A percentile compares a stretch with the other conserved stretches of the same genome.
Conservation (phyloP, 2,888 invertebrate genomes). For the Oithona nana region DNA sequence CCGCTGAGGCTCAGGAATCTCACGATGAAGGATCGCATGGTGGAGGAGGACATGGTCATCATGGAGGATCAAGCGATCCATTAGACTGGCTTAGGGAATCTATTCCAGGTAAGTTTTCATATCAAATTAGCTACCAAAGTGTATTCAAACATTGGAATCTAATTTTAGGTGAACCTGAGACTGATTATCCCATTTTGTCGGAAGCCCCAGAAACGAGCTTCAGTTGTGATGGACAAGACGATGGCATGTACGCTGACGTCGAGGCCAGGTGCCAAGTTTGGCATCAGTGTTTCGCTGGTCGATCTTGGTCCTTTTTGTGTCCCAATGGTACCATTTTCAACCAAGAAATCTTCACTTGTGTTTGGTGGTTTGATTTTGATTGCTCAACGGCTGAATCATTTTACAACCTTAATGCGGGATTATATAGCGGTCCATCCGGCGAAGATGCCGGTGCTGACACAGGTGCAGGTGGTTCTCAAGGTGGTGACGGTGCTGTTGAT, state of each 20-base stretch:
- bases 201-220: slow-evolving; percentile 22
- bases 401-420: slow-evolving; percentile 30
- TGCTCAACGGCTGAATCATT: slow-evolving; percentile 34
- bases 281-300: slow-evolving; percentile 38
- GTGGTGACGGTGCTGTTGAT: not conserved
- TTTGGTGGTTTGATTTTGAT: slow-evolving; percentile 48
- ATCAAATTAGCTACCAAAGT: not conserved
- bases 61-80: slow-evolving; percentile 24
- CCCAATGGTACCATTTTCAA: slow-evolving; percentile 48
- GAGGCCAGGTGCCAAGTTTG: slow-evolving; percentile 46
- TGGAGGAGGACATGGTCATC: not conserved
- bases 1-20: not conserved
- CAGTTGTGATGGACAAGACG: slow-evolving; percentile 36
- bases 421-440: slow-evolving; percentile 20
- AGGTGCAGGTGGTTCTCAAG: not conserved
- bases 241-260: slow-evolving; percentile 44
- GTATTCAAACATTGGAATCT: not conserved
- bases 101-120: slow-evolving; percentile 34
- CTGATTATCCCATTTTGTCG: slow-evolving; percentile 42
- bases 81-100: slow-evolving; percentile 36
- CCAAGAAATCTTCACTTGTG: slow-evolving; percentile 43
- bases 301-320: slow-evolving; percentile 40
- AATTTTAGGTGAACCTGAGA: slow-evolving; percentile 34
- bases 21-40: too few species aligned
- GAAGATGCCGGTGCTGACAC: not conserved